Evolutionary conservation across 2,113 vertebrate genomes (phyloP).

Genomic region (Notarius quadriscutis): DNA sequence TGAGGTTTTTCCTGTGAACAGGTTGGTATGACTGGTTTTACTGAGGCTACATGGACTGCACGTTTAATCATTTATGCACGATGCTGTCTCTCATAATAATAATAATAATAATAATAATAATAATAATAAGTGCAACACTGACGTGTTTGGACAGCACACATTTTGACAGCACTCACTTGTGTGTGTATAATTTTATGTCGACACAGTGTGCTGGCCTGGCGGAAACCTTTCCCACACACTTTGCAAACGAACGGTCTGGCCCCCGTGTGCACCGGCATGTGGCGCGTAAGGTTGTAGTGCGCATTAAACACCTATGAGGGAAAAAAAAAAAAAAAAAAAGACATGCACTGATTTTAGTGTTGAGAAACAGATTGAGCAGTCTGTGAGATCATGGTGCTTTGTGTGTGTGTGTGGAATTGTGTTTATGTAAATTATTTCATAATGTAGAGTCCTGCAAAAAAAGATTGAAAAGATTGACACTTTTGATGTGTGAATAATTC

Average conservation of each 20-base stretch:
- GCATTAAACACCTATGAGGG: slow-evolving; percentile 88
- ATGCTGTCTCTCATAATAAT: not conserved
- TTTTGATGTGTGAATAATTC: not conserved
- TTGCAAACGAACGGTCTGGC: slow-evolving; percentile 98
- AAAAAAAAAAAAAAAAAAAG: slow-evolving; percentile 13
- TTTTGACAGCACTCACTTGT: slow-evolving; percentile 73
- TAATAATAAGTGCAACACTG: not conserved
- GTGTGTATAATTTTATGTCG: slow-evolving; percentile 97
- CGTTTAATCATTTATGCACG: not conserved
- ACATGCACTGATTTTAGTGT: not conserved
- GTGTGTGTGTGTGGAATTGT: not conserved
- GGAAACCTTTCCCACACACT: slow-evolving; percentile 95
- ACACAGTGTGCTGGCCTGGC: slow-evolving; percentile 95
- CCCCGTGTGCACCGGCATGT: slow-evolving; percentile 98
- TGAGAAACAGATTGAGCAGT: not conserved
- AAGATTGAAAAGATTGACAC: not conserved
- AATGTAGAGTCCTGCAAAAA: not conserved
- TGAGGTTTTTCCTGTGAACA: slow-evolving; percentile 89
- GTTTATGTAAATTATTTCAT: not conserved
- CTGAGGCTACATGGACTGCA: no score
- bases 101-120: slow-evolving; percentile 13
- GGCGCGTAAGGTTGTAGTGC: slow-evolving; percentile 96
- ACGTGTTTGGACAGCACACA: not conserved
- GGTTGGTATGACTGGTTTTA: not conserved
- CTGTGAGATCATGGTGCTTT: not conserved